Conservation (phyloP, 2,888 invertebrate species). For the Hoplodrina ambigua region DNA sequence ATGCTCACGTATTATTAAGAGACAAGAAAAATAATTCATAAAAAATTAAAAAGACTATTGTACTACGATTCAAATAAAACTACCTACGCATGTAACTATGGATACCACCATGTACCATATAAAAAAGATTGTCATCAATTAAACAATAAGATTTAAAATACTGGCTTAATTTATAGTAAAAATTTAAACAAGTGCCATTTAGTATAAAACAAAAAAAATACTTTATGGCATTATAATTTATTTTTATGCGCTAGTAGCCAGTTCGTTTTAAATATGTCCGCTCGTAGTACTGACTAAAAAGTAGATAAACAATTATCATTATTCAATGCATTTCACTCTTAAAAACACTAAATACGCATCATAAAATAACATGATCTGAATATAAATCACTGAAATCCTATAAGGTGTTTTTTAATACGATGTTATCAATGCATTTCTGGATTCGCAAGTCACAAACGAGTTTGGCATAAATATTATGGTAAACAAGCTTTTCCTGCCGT, state of each 20-base stretch:
- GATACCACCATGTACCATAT: background rate
- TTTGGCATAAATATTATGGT: conserved; percentile 47
- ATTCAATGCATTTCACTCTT: too few relatives aligned
- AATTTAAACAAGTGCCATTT: background rate
- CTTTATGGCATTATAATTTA: background rate
- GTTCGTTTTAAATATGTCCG: background rate
- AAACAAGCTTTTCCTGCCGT: conserved; percentile 37
- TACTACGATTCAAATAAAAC: background rate
- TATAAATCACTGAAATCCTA: too few relatives aligned
- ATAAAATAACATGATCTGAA: background rate
- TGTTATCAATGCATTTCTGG: conserved; percentile 16
- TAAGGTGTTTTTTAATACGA: background rate
- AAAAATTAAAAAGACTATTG: background rate
- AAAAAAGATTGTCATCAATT: background rate
- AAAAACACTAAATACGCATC: background rate
- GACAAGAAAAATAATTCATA: background rate
- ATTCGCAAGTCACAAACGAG: conserved; percentile 27
- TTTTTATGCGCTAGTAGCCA: background rate
- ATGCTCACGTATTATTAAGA: background rate
- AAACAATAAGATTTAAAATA: background rate
- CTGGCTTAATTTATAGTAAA: background rate
- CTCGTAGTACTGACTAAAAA: background rate
- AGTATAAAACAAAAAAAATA: background rate
- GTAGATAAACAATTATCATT: too few relatives aligned
- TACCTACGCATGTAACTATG: background rate